These are phyloP conservation scores for Caenorhabditis latens DNA, from an alignment of 1,140 invertebrate species.

Conservation along the genomic window DNA sequence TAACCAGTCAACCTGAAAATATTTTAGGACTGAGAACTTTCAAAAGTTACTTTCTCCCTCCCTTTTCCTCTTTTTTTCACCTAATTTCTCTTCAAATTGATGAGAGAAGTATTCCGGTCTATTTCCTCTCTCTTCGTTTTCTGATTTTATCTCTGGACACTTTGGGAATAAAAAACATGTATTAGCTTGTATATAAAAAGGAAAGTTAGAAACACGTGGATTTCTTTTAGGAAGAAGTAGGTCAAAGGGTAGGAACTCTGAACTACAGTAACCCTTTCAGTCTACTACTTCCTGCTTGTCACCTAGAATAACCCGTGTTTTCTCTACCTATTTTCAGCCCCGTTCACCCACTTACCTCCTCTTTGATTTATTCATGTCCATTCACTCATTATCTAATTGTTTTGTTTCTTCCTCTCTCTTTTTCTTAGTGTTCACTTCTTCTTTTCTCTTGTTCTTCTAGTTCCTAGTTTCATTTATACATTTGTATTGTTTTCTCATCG, in stretches of 20 bases:
- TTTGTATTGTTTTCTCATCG: constrained; percentile 11
- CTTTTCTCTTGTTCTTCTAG: constrained; percentile 27
- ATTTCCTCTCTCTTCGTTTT: neutral
- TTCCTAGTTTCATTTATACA: neutral
- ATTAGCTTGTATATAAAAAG: neutral
- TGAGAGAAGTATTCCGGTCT: constrained; percentile 17
- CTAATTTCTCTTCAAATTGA: neutral
- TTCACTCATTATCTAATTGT: constrained; percentile 15
- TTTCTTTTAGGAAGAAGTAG: neutral
- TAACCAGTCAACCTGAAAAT: too few species aligned
- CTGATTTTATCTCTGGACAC: neutral
- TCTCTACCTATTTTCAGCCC: neutral
- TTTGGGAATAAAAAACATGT: neutral
- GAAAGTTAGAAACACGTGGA: too few species aligned
- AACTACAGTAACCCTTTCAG: too few species aligned
- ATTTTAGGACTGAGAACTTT: neutral
- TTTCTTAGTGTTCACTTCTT: constrained; percentile 35
- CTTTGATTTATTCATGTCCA: constrained; percentile 32
- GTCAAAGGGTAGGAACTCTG: neutral
- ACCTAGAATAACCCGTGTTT: neutral
- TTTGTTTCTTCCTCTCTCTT: constrained; percentile 28
- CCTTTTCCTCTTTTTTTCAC: constrained; percentile 3
- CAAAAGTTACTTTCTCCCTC: neutral
- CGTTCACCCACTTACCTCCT: neutral
- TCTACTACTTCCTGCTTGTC: neutral